Conservation (phyloP, 1,140 invertebrate species). For the Drosophila arizonae region DNA sequence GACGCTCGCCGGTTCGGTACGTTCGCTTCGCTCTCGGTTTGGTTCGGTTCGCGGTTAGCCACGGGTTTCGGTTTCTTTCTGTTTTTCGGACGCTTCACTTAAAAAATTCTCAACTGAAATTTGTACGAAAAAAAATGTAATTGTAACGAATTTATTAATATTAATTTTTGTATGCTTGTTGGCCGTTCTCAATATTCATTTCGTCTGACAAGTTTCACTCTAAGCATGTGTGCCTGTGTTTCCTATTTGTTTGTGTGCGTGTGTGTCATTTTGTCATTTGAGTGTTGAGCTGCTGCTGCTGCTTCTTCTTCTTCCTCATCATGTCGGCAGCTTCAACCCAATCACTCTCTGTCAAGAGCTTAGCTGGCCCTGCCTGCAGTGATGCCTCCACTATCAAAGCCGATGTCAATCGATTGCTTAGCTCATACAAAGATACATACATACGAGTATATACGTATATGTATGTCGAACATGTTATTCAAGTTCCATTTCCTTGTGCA, state of each 20-base stretch:
- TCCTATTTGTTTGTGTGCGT: neutral
- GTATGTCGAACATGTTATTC: no score
- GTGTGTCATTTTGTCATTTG: constrained; percentile 24
- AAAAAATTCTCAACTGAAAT: constrained; percentile 53
- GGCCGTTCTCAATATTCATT: constrained; percentile 10
- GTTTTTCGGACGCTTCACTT: constrained; percentile 34
- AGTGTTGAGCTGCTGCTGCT: neutral
- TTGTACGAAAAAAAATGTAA: constrained; percentile 46
- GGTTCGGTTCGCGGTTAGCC: constrained; percentile 13
- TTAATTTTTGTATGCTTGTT: constrained; percentile 4
- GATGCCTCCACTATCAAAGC: no score
- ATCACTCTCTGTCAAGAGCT: neutral
- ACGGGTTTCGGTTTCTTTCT: constrained; percentile 22
- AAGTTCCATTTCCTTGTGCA: neutral
- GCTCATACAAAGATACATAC: no score
- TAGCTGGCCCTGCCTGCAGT: neutral
- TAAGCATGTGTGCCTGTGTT: neutral
- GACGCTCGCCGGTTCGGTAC: constrained; percentile 71
- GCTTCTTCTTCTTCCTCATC: neutral
- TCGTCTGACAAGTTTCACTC: neutral
- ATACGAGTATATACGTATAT: no score
- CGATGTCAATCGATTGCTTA: no score
- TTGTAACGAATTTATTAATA: constrained; percentile 38
- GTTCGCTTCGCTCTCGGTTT: constrained; percentile 26
- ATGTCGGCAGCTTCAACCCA: constrained; percentile 5